A percentile compares a stretch with the other conserved stretches of the same genome.
Evolutionary conservation across 2,888 invertebrate genomes (phyloP).

Genomic region (Philaethria dido): DNA sequence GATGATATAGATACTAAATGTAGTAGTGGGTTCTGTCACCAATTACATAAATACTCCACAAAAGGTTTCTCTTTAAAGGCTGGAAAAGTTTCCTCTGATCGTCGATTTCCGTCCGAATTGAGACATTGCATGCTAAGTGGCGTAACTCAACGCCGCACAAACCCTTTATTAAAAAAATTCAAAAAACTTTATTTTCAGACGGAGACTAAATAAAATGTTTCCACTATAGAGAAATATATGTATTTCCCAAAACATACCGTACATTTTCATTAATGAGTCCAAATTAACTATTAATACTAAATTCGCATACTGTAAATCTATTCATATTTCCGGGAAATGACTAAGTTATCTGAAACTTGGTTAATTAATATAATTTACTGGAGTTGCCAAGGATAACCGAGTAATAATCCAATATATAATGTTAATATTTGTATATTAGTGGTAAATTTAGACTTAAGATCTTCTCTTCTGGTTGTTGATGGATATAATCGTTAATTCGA

Average conservation of each 20-base stretch:
- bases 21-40: too few relatives aligned
- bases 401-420: background rate
- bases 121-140: too few relatives aligned
- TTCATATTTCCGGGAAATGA: conserved; percentile 6
- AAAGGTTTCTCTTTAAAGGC: too few relatives aligned
- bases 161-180: too few relatives aligned
- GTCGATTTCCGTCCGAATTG: too few relatives aligned
- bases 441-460: background rate
- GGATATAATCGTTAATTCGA: background rate
- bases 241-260: background rate
- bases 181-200: too few relatives aligned
- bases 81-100: too few relatives aligned
- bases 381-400: background rate
- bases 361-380: conserved; percentile 14
- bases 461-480: background rate
- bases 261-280: background rate
- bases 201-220: too few relatives aligned
- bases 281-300: conserved; percentile 5
- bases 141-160: too few relatives aligned
- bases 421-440: background rate
- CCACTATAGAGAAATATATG: too few relatives aligned
- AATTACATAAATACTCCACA: too few relatives aligned
- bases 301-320: conserved; percentile 2
- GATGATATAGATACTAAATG: too few relatives aligned
- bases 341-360: conserved; percentile 16